phyloP scores from a whole-genome alignment of 2,888 invertebrate species.

The Stenurella melanura region DNA sequence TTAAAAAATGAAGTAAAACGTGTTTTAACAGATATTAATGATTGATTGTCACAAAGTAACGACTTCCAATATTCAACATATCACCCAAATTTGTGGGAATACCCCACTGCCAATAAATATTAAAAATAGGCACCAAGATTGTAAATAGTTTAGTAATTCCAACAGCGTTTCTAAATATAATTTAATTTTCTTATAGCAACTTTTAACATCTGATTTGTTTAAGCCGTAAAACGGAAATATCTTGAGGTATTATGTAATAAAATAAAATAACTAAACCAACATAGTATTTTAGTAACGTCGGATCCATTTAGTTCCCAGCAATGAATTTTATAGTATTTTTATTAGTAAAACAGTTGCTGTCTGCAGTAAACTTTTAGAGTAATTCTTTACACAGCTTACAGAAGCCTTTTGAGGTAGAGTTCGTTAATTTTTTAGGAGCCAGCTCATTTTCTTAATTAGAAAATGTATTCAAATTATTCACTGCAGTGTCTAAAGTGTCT shows the following conservation, averaged over 20 bases:
- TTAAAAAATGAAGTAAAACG: no score
- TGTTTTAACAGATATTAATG: no score
- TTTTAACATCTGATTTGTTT: neutral
- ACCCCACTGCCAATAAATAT: neutral
- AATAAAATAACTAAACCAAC: constrained; percentile 20
- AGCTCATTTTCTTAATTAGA: neutral
- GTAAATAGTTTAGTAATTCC: neutral
- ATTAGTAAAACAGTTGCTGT: constrained; percentile 35
- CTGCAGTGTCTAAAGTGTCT: no score
- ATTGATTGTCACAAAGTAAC: no score
- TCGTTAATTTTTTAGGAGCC: neutral
- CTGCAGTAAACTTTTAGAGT: constrained; percentile 36
- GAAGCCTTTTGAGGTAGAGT: neutral
- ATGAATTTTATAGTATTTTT: constrained; percentile 42
- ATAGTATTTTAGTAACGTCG: constrained; percentile 28
- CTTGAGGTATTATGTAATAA: constrained; percentile 2
- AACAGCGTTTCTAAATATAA: neutral
- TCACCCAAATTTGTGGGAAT: no score
- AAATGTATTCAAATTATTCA: neutral
- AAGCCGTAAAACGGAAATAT: neutral
- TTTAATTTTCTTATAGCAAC: neutral
- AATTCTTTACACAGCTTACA: constrained; percentile 13
- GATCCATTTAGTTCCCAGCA: constrained; percentile 39
- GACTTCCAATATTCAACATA: no score
- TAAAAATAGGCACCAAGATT: neutral